These are phyloP conservation scores for Indicator indicator DNA, from an alignment of 2,113 vertebrate species.

Conservation along the genomic window DNA sequence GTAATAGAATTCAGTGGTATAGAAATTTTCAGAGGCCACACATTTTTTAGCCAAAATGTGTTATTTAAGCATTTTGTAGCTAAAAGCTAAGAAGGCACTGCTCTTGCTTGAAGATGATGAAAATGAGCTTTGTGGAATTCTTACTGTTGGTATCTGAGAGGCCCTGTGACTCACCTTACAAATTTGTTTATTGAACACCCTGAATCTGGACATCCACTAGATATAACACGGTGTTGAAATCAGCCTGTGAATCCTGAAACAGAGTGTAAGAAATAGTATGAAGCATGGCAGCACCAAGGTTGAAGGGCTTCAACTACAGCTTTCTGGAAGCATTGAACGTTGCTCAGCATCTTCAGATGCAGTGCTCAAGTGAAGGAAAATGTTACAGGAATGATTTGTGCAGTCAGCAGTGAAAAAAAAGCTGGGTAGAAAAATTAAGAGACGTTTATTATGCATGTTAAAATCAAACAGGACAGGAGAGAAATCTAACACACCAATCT, in stretches of 20 bases:
- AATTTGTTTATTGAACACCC: neutral
- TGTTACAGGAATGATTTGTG: neutral
- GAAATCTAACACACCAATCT: conserved; percentile 23
- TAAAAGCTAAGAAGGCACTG: neutral
- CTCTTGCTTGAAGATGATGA: neutral
- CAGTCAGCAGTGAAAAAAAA: neutral
- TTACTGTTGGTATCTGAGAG: neutral
- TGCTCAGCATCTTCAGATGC: neutral
- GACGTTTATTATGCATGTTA: conserved; percentile 4
- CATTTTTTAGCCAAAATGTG: neutral
- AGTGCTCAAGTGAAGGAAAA: neutral
- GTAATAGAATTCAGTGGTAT: neutral
- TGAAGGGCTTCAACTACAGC: neutral
- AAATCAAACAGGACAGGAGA: conserved; percentile 1
- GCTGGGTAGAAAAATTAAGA: conserved; percentile 10
- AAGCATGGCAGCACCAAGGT: neutral
- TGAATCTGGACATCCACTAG: neutral
- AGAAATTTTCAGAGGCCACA: neutral
- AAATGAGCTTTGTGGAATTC: neutral
- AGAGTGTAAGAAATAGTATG: neutral
- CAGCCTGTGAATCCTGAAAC: neutral
- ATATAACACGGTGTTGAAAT: neutral
- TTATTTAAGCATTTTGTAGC: neutral
- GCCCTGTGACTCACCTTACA: neutral
- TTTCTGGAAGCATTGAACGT: neutral